Evolutionary conservation across 2,797 vertebrate genomes (phyloP).

Genomic region (Acanthurus leucopareius): DNA sequence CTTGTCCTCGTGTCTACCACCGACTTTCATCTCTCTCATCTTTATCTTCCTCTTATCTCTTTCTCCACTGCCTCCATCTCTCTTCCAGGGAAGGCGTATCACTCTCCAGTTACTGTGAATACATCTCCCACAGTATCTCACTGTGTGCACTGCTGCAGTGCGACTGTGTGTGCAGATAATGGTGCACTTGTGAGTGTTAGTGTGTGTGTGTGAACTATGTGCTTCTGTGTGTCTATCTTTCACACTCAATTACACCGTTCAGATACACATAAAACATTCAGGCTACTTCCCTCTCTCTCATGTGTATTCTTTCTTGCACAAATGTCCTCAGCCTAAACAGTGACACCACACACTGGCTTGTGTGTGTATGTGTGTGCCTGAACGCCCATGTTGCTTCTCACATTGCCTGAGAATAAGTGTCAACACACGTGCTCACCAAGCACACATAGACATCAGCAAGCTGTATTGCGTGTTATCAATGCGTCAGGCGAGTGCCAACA

Average conservation of each 20-base stretch:
- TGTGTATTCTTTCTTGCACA: conserved; percentile 3
- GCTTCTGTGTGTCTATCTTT: background rate
- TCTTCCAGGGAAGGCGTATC: conserved; percentile 31
- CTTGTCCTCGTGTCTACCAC: conserved; percentile 4
- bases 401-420: conserved; percentile 60
- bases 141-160: background rate
- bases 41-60: conserved; percentile 59
- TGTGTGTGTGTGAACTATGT: background rate
- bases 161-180: background rate
- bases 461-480: conserved; percentile 45
- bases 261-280: conserved; percentile 23
- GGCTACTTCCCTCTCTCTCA: background rate
- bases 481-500: conserved; percentile 46
- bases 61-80: conserved; percentile 35
- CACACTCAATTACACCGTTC: conserved; percentile 8
- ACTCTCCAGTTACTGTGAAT: conserved; percentile 50
- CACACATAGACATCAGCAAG: conserved; percentile 17
- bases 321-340: conserved; percentile 38
- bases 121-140: conserved; percentile 40
- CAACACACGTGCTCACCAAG: conserved; percentile 62
- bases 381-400: conserved; percentile 31
- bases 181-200: background rate
- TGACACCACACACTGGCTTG: conserved; percentile 23
- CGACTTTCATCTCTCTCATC: conserved; percentile 45
- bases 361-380: conserved; percentile 27